Evolutionary conservation across 2,888 invertebrate genomes (phyloP).

Genomic region (Watsonalla cultraria): DNA sequence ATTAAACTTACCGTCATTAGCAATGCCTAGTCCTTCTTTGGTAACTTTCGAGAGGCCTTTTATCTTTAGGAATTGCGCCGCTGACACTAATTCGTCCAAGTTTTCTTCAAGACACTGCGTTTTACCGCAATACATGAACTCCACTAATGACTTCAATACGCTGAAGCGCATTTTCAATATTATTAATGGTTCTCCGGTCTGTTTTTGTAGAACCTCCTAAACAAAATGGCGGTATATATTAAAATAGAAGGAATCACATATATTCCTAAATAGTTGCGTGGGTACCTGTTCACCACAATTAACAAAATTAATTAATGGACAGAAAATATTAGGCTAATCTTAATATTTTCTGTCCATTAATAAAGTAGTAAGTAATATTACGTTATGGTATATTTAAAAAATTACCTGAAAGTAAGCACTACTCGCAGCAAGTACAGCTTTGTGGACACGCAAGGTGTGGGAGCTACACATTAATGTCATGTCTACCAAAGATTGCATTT

Average conservation of each 20-base stretch:
- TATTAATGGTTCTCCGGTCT: constrained; percentile 76
- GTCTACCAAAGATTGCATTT: constrained; percentile 86
- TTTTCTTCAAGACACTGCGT: constrained; percentile 84
- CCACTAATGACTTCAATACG: constrained; percentile 84
- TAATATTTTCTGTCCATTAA: too few relatives aligned
- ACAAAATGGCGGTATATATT: constrained; percentile 11
- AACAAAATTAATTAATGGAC: too few relatives aligned
- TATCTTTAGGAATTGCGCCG: constrained; percentile 85
- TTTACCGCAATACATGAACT: constrained; percentile 88
- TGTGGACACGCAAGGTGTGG: constrained; percentile 85
- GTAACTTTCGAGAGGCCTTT: constrained; percentile 78
- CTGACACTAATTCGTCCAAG: constrained; percentile 82
- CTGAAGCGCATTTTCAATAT: constrained; percentile 84
- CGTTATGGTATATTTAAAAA: too few relatives aligned
- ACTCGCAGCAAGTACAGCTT: constrained; percentile 85
- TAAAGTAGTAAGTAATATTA: too few relatives aligned
- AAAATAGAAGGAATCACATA: background rate
- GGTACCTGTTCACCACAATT: too few relatives aligned
- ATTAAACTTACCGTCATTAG: constrained; percentile 56
- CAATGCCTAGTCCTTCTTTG: constrained; percentile 71
- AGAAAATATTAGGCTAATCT: too few relatives aligned
- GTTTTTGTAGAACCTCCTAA: constrained; percentile 80
- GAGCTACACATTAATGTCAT: constrained; percentile 87
- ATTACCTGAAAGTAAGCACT: constrained; percentile 85
- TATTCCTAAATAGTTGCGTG: too few relatives aligned